Evolutionary conservation across 2,113 vertebrate species (phyloP).

Genomic region (Sphaerodactylus townsendi): DNA sequence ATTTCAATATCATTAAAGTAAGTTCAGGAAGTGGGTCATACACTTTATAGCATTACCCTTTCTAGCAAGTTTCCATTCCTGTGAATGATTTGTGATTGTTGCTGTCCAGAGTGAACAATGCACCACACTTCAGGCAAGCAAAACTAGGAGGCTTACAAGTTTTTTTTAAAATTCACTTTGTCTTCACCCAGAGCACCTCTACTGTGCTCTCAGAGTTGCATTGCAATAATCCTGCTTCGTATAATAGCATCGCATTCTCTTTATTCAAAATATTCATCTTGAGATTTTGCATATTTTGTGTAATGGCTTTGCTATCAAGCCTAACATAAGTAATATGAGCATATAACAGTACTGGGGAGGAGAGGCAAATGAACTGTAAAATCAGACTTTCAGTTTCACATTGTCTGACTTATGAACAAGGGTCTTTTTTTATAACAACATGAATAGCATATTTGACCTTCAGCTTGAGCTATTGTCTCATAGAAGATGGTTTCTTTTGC

Average conservation of each 20-base stretch:
- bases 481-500: not conserved
- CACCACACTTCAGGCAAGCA: not conserved
- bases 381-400: rapidly evolving
- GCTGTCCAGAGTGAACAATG: not conserved
- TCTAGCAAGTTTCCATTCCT: rapidly evolving
- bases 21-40: not conserved
- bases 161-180: not conserved
- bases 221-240: not conserved
- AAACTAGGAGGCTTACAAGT: not conserved
- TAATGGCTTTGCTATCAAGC: not conserved
- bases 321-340: not conserved
- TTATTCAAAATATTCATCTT: constrained; percentile 5
- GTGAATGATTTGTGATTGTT: not conserved
- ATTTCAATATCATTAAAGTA: constrained; percentile 11
- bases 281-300: not conserved
- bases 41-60: not conserved
- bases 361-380: not conserved
- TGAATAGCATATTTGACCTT: not conserved
- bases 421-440: not conserved
- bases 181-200: not conserved
- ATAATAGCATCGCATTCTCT: not conserved
- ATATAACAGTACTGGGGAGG: not conserved
- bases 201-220: not conserved
- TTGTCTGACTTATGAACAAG: not conserved
- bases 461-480: not conserved